These are phyloP conservation scores for Xenopus tropicalis DNA, from an alignment of 2,113 vertebrate species.

Conservation along the genomic window DNA sequence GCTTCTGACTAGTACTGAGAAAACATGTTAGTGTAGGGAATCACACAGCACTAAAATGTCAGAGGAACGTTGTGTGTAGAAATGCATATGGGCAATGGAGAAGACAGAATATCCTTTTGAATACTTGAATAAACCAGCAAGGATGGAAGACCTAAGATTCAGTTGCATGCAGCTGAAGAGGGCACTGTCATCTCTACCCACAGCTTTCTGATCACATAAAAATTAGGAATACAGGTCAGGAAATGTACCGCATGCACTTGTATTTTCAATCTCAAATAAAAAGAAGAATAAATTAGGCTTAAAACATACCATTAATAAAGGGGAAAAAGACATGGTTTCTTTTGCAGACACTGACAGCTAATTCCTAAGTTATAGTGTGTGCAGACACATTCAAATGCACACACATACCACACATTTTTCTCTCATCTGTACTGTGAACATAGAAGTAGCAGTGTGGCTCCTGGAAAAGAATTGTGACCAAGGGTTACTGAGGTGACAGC, in stretches of 20 bases:
- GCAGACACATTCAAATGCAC: too few relatives aligned
- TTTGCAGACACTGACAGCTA: too few relatives aligned
- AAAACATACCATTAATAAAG: too few relatives aligned
- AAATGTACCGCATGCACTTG: not conserved
- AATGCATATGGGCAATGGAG: not conserved
- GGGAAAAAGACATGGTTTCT: too few relatives aligned
- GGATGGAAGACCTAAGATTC: slow-evolving; percentile 28
- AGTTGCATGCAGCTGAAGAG: not conserved
- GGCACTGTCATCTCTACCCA: not conserved
- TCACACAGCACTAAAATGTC: not conserved
- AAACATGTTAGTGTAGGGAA: slow-evolving; percentile 26
- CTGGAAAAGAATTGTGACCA: too few relatives aligned
- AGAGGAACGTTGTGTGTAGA: not conserved
- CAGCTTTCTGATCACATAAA: not conserved
- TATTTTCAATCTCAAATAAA: too few relatives aligned
- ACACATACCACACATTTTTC: too few relatives aligned
- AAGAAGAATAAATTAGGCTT: too few relatives aligned
- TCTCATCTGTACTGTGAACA: too few relatives aligned
- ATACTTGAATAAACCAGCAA: slow-evolving; percentile 9
- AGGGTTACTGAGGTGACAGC: too few relatives aligned
- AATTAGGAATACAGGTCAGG: not conserved
- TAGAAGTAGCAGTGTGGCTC: too few relatives aligned
- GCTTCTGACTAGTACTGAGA: slow-evolving; percentile 36
- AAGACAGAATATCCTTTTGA: slow-evolving; percentile 10
- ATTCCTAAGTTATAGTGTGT: too few relatives aligned